Base-by-base conservation (phyloP, 1,140 invertebrate species). In the Cyphomyrmex costatus region DNA sequence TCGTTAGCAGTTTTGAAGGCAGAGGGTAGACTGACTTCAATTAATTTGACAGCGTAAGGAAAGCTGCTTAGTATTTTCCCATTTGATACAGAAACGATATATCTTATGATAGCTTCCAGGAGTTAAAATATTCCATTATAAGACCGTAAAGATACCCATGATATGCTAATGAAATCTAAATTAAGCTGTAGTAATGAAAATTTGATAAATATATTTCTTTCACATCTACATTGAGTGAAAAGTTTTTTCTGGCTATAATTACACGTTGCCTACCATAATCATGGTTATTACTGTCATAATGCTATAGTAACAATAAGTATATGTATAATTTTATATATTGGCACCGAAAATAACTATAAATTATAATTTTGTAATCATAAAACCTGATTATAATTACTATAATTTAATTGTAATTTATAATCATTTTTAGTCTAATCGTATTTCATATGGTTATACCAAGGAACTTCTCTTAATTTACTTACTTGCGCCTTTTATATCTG, bases 1-100 rank as follows among this genome's bases (percentile, higher is more conserved):
- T 73, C 53, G 79, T 74, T 83, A 74, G 36, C n/a, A 82, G 66
- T 73, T 73, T 70, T 30, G 36, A 74, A 46, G 36, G 14, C 19
- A 73, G 8, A 58, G 19, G 36, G n/a, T 21, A 21, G 42, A 30
- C 12, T 53, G 30, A 10, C 19, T 24, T 60, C 73, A 73, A 83
- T 83, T 83, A 83, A 74, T 83, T 83, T 83, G 68, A 83, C 53
- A 74, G 19, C 19, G 36, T 33, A 46, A 30, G 49, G 36, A 73
- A 73, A 73, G 7, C 1, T 36, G 2, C n/a, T n/a, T 7, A 10
- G n/a, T 33, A 65, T 56, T 12, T 77, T 10, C n/a, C 5, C n/a
- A 16, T 73, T 60, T 82, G 7, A 46, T 42, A 56, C 49, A 27
- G 27, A 5, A 58, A 49, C 58, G 12, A 83, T 61, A 70, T 33